Evolutionary conservation across 1,140 invertebrate species (phyloP).

Genomic region (Bombus waltoni): DNA sequence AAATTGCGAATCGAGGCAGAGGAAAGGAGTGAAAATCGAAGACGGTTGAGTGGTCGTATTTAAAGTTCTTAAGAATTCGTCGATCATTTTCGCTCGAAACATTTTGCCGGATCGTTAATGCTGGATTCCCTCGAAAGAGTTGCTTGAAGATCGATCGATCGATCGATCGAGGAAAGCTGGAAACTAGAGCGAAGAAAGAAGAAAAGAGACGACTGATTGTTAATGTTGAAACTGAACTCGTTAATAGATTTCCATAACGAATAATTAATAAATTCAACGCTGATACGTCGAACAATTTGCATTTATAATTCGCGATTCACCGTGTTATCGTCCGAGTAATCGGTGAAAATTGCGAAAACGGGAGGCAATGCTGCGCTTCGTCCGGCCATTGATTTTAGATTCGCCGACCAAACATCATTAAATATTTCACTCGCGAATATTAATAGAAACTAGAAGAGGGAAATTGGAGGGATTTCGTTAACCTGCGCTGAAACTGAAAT

Average conservation of each 20-base stretch:
- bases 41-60: neutral
- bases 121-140: neutral
- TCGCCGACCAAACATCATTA: neutral
- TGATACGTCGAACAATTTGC: neutral
- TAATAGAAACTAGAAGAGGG: neutral
- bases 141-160: neutral
- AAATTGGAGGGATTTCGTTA: neutral
- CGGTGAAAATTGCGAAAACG: constrained; percentile 3
- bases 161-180: neutral
- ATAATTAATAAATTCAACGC: constrained; percentile 1
- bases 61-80: neutral
- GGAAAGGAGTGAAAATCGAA: neutral
- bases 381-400: neutral
- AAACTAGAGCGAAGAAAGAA: neutral
- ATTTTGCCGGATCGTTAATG: neutral
- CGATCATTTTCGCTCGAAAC: neutral
- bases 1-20: neutral
- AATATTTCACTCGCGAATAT: constrained; percentile 12
- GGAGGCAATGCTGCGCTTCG: too few relatives aligned
- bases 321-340: neutral
- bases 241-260: neutral
- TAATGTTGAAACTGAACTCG: neutral
- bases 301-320: constrained; percentile 12
- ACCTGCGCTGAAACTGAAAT: neutral
- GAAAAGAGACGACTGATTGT: neutral